Evolutionary conservation across 2,113 vertebrate species (phyloP), one percentile per base, ranked within the genome.

Genomic region (Lutjanus erythropterus): DNA sequence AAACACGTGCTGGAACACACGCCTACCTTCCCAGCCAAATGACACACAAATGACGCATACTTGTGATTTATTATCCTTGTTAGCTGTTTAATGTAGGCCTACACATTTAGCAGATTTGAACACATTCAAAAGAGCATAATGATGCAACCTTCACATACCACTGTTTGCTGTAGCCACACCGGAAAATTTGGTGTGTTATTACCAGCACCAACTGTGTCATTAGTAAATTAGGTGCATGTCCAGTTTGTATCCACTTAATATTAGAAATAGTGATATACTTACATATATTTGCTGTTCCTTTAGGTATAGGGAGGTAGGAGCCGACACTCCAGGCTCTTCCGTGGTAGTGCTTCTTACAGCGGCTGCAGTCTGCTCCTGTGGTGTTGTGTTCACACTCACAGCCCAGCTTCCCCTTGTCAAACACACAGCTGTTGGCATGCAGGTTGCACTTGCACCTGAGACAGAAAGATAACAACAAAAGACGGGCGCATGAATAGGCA

Each of bases 211-310:
- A 25, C 44, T 8, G 9, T 31, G 47, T 65, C 49, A 35, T n/a
- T 25, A 19, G 33, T 39, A 39, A 49, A 61, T 52, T 55, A 35
- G 23, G 33, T 64, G 31, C 19, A 62, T 37, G 9, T 15, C 14
- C 5, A 56, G 35, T 41, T 31, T 29, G 37, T 6, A 41, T 67
- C 15, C 42, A 64, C 31, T 16, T 2, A 70, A 44, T 2, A 31
- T 25, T 14, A 67, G 5, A 64, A 58, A 61, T 2, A 1, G 9
- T 35, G 25, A 49, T 39, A 21, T 75, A 89, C 97, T 97, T 94
- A 98, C 97, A 99, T 95, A 97, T 97, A 95, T 99, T 99, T 79
- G 97, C 97, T 4, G 97, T 99, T 94, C 97, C 97, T 92, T 98
- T 99, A 85, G 97, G 97, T 88, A 99, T 98, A 46, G 97, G 97